phyloP scores from a whole-genome alignment of 1,140 invertebrate genomes.

The Geopemphigus sp. region DNA sequence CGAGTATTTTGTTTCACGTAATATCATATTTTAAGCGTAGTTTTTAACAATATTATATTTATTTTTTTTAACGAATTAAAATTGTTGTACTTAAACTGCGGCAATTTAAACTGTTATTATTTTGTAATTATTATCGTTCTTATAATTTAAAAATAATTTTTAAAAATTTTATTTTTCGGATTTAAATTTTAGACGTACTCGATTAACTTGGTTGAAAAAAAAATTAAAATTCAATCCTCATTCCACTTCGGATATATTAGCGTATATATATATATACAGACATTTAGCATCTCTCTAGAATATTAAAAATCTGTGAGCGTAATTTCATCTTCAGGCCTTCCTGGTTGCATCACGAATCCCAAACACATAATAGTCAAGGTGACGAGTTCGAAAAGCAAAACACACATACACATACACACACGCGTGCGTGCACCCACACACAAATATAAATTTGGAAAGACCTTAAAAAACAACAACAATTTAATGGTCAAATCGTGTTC shows the following conservation, averaged over 20 bases:
- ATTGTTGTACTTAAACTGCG: not conserved
- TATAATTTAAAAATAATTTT: too few relatives aligned
- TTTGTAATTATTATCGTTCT: too few relatives aligned
- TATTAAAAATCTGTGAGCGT: conserved; percentile 23
- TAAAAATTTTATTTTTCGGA: not conserved
- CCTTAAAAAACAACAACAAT: conserved; percentile 37
- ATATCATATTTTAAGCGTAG: too few relatives aligned
- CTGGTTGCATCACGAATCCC: conserved; percentile 24
- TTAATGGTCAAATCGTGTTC: conserved; percentile 42
- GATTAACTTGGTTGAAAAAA: not conserved
- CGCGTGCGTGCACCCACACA: too few relatives aligned
- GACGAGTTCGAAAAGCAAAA: conserved; percentile 29
- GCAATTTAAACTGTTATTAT: too few relatives aligned
- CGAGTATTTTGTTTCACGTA: too few relatives aligned
- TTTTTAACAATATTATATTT: not conserved
- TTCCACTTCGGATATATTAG: not conserved
- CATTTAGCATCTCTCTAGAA: not conserved
- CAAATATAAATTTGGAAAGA: conserved; percentile 6
- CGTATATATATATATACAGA: not conserved
- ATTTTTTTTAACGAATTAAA: not conserved
- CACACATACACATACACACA: not conserved
- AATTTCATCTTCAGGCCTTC: conserved; percentile 9
- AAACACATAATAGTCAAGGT: conserved; percentile 42
- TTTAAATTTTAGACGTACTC: not conserved
- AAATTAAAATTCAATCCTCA: conserved; percentile 20